These are phyloP conservation scores for Macquaria ambigua DNA, from an alignment of 2,113 vertebrate species.

Conservation along the genomic window DNA sequence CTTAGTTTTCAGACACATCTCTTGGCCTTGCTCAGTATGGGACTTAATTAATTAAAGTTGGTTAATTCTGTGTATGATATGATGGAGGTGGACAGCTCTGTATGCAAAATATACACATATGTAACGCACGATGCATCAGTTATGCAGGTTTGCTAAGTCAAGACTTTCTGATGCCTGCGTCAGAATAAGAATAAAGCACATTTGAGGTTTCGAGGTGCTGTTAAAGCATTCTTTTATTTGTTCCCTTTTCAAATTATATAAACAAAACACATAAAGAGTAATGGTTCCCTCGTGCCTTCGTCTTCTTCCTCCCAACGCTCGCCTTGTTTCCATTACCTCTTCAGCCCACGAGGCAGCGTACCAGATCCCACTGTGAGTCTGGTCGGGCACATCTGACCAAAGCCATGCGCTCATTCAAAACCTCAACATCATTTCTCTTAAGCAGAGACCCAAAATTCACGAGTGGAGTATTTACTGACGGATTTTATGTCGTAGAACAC, in stretches of 20 bases:
- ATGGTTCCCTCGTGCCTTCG: conserved; percentile 54
- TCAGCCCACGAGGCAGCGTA: background rate
- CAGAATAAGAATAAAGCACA: background rate
- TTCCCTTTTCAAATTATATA: conserved; percentile 43
- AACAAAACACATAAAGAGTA: conserved; percentile 70
- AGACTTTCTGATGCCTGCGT: background rate
- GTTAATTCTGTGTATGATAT: too few relatives aligned
- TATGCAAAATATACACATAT: too few relatives aligned
- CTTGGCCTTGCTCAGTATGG: too few relatives aligned
- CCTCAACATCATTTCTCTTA: background rate
- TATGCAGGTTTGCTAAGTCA: too few relatives aligned
- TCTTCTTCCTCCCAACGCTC: conserved; percentile 29
- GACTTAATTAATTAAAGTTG: too few relatives aligned
- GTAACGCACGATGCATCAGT: too few relatives aligned
- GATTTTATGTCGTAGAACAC: too few relatives aligned
- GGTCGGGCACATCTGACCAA: background rate
- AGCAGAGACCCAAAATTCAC: background rate
- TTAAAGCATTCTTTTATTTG: conserved; percentile 29
- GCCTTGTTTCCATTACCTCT: conserved; percentile 59
- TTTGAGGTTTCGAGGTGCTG: background rate
- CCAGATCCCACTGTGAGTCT: background rate
- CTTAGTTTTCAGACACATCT: too few relatives aligned
- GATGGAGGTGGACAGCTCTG: too few relatives aligned
- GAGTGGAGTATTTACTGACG: too few relatives aligned
- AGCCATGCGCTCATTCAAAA: background rate